These are phyloP conservation scores for Oncorhynchus clarkii DNA, from an alignment of 2,113 vertebrate genomes.

Conservation along the genomic window DNA sequence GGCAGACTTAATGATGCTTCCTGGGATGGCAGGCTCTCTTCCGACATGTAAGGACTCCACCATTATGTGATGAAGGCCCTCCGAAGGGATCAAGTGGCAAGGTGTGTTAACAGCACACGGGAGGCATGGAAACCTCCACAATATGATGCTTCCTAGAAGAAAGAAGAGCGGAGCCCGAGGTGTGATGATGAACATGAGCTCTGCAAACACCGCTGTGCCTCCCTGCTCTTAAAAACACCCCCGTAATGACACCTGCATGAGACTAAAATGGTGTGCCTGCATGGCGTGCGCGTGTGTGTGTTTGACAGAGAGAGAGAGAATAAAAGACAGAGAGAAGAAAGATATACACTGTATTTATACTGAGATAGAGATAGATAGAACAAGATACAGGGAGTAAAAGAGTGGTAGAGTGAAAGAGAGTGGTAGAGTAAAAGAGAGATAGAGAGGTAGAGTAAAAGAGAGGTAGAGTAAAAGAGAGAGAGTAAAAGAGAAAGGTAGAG, in stretches of 20 bases:
- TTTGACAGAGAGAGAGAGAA: background rate
- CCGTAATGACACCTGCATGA: background rate
- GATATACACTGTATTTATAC: no score
- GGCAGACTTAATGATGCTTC: slow-evolving; percentile 47
- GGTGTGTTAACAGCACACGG: slow-evolving; percentile 7
- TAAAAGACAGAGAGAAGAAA: background rate
- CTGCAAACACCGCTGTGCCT: background rate
- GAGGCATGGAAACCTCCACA: background rate
- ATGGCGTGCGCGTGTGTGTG: background rate
- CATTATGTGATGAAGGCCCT: slow-evolving; percentile 44
- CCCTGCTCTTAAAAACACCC: slow-evolving; percentile 3
- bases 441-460: background rate
- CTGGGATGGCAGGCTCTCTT: slow-evolving; percentile 48
- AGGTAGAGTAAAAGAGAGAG: background rate
- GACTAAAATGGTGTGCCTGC: background rate
- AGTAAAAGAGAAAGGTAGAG: background rate
- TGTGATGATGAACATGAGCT: slow-evolving; percentile 3
- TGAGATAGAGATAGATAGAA: background rate
- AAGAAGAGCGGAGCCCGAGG: background rate
- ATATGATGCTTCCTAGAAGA: slow-evolving; percentile 17
- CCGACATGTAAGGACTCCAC: slow-evolving; percentile 49
- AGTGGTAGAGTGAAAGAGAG: background rate
- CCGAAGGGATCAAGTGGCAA: slow-evolving; percentile 41
- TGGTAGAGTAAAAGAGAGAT: background rate
- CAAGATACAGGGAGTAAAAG: background rate